These are phyloP conservation scores for Eremophila alpestris DNA, from an alignment of 2,797 vertebrate genomes.

Conservation along the genomic window DNA sequence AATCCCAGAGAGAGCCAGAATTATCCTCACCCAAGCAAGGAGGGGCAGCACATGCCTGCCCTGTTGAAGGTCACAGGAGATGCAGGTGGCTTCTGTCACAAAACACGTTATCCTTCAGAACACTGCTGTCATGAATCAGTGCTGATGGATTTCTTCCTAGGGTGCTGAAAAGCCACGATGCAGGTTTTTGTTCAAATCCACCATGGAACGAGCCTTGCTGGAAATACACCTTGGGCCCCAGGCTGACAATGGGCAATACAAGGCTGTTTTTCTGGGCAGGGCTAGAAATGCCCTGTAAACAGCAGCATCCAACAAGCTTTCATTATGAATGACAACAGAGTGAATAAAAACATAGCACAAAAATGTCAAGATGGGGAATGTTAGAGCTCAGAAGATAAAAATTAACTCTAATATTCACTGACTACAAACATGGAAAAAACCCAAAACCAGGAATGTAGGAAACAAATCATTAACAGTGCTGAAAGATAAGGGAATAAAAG, in stretches of 20 bases:
- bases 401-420: not conserved
- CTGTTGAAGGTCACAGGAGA: not conserved
- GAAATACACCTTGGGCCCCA: not conserved
- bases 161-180: not conserved
- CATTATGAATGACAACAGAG: not conserved
- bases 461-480: not conserved
- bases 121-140: not conserved
- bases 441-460: not conserved
- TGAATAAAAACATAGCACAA: not conserved
- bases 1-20: not conserved
- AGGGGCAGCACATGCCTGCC: not conserved
- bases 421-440: not conserved
- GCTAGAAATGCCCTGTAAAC: not conserved
- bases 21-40: not conserved
- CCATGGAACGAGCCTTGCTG: rapidly evolving
- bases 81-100: not conserved
- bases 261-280: not conserved
- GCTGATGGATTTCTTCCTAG: rapidly evolving
- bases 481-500: constrained; percentile 22
- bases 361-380: not conserved
- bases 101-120: not conserved
- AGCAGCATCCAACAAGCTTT: not conserved
- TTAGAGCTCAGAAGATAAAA: not conserved
- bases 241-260: not conserved
- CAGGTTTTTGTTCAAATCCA: not conserved